A percentile compares a stretch with the other conserved stretches of the same genome.
Conservation (phyloP, 2,888 invertebrate species). For the Periphyllus acericola region DNA sequence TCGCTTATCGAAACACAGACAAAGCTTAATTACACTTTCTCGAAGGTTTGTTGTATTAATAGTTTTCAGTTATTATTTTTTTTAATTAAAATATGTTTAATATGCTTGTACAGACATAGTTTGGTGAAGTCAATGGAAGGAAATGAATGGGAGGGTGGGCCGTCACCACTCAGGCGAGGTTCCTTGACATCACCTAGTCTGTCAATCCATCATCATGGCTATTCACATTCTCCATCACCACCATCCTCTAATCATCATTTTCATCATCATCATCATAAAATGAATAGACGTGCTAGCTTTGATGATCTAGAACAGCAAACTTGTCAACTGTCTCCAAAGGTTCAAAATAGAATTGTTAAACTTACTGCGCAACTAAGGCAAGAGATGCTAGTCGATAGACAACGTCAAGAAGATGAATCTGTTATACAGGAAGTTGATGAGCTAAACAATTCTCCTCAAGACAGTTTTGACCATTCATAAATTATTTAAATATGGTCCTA, state of each 20-base stretch:
- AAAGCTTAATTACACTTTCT: slow-evolving; percentile 85
- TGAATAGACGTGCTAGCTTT: slow-evolving; percentile 78
- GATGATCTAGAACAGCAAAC: slow-evolving; percentile 85
- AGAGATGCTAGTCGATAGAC: slow-evolving; percentile 71
- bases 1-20: slow-evolving; percentile 82
- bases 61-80: not conserved
- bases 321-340: slow-evolving; percentile 81
- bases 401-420: slow-evolving; percentile 75
- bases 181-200: slow-evolving; percentile 66
- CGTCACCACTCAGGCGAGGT: slow-evolving; percentile 75
- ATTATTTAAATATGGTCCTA: not conserved
- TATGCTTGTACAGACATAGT: slow-evolving; percentile 73
- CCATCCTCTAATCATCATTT: slow-evolving; percentile 63
- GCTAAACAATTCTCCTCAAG: slow-evolving; percentile 61
- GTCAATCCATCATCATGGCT: slow-evolving; percentile 63
- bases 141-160: slow-evolving; percentile 75
- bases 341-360: slow-evolving; percentile 83
- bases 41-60: slow-evolving; percentile 70
- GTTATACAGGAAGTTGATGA: slow-evolving; percentile 76
- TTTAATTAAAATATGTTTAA: not conserved
- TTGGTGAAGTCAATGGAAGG: slow-evolving; percentile 81
- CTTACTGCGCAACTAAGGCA: slow-evolving; percentile 78
- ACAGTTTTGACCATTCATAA: slow-evolving; percentile 49
- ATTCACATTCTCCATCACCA: slow-evolving; percentile 67
- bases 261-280: slow-evolving; percentile 66